These are phyloP conservation scores for Bufo gargarizans DNA, from an alignment of 2,113 vertebrate species.

Conservation along the genomic window DNA sequence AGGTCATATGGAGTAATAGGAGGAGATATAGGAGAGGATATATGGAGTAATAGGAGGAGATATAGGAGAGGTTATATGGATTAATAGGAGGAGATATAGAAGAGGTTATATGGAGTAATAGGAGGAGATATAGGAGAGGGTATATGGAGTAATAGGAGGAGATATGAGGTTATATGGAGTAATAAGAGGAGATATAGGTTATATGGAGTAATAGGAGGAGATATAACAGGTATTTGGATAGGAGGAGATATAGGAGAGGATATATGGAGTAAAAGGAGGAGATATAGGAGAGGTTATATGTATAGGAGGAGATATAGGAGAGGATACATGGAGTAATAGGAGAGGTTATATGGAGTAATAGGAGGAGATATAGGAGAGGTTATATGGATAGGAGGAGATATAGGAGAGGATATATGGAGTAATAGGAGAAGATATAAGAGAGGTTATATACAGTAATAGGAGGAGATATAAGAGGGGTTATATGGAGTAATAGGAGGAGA, in stretches of 20 bases:
- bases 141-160: not conserved
- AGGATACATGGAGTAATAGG: not conserved
- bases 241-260: not conserved
- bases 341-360: not conserved
- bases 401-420: constrained; percentile 13
- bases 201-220: not conserved
- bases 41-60: constrained; percentile 3
- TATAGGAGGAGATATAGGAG: not conserved
- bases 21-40: not conserved
- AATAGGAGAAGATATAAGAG: not conserved
- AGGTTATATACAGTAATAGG: not conserved
- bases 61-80: too few species aligned
- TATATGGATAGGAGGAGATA: constrained; percentile 4
- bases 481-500: constrained; percentile 13
- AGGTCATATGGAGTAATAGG: not conserved
- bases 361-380: not conserved
- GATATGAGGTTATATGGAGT: not conserved
- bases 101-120: not conserved
- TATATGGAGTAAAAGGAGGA: not conserved
- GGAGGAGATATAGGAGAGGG: not conserved
- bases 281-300: not conserved
- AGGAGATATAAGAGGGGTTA: not conserved
- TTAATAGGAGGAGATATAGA: not conserved
- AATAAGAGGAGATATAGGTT: not conserved
- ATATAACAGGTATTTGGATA: not conserved